Evolutionary conservation across 30 jellyfish, hydroid and myxozoan species (phyloP).

Genomic region (Calvadosia cruxmelitensis): DNA sequence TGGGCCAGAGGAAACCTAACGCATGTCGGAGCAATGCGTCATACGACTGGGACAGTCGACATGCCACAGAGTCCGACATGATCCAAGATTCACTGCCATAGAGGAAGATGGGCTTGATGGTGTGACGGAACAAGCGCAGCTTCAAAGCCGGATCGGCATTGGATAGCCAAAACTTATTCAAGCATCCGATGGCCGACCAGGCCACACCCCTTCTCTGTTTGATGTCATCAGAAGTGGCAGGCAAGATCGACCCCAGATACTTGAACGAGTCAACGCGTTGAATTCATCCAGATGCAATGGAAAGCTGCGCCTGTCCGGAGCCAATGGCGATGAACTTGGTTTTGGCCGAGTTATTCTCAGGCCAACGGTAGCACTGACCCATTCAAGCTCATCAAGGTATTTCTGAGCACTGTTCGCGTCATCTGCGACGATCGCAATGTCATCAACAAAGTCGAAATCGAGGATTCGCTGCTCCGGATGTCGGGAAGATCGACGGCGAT

Average conservation of each 20-base stretch:
- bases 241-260: not conserved
- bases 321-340: not conserved
- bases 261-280: not conserved
- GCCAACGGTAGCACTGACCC: not conserved
- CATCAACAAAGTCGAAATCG: too few species aligned
- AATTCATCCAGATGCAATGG: not conserved
- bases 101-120: not conserved
- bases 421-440: not conserved
- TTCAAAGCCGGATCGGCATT: not conserved
- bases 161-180: not conserved
- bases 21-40: slow-evolving; percentile 1
- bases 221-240: not conserved
- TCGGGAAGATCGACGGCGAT: not conserved
- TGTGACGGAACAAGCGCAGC: not conserved
- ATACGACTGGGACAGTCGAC: not conserved
- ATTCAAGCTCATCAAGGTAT: not conserved
- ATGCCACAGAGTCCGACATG: not conserved
- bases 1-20: not conserved
- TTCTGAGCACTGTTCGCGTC: not conserved
- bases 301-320: not conserved
- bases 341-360: not conserved
- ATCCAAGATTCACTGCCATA: not conserved
- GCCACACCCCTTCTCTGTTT: not conserved
- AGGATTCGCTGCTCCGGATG: slow-evolving; percentile 2
- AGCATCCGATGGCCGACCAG: not conserved